A percentile compares a stretch with the other conserved stretches of the same genome.
These are phyloP conservation scores for Seira ritae DNA, from an alignment of 2,888 invertebrate species.

Conservation along the genomic window DNA sequence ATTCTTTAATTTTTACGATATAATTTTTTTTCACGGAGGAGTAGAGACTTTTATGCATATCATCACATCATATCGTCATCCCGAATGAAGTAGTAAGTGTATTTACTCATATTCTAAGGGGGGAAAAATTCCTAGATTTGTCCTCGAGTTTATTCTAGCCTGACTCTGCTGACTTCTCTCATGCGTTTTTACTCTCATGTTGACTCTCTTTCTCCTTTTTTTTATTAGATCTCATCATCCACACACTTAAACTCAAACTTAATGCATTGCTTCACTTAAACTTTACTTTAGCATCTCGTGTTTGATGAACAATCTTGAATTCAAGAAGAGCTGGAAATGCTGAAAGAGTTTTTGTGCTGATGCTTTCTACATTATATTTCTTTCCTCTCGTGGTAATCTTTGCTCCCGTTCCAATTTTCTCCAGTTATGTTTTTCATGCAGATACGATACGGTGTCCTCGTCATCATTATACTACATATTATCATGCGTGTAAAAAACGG, in stretches of 20 bases:
- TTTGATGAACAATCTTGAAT: background rate
- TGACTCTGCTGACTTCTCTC: background rate
- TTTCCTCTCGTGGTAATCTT: constrained; percentile 43
- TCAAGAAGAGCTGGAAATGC: constrained; percentile 37
- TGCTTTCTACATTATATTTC: constrained; percentile 58
- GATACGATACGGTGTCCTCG: no score
- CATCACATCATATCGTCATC: no score
- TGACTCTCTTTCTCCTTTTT: constrained; percentile 1
- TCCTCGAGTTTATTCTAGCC: background rate
- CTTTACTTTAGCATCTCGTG: background rate
- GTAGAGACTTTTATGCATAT: no score
- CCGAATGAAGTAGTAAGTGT: no score
- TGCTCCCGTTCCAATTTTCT: no score
- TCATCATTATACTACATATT: no score
- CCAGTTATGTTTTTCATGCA: no score
- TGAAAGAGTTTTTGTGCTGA: constrained; percentile 39
- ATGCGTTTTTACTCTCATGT: background rate
- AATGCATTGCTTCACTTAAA: background rate
- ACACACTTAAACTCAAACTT: constrained; percentile 2
- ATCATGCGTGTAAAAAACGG: no score
- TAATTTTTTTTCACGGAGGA: no score
- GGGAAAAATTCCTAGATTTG: background rate
- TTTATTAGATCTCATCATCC: background rate
- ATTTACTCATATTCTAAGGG: no score
- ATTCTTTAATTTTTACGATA: background rate